Conservation (phyloP, 2,797 vertebrate genomes). For the Sebastes alutus region DNA sequence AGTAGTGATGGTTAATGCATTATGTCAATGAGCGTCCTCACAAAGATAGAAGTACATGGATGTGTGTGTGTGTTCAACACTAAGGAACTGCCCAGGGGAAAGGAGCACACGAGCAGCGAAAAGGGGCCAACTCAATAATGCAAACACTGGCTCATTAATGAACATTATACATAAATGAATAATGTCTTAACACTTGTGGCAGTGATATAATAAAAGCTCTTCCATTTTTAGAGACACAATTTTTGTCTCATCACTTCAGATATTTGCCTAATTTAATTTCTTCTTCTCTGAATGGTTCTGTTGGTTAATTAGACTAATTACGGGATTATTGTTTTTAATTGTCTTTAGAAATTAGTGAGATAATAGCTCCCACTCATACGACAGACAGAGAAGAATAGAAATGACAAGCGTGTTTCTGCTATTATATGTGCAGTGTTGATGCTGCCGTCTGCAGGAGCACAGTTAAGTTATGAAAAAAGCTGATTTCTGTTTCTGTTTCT, state of each 20-base stretch:
- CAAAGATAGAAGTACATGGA: neutral
- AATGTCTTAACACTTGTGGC: constrained; percentile 57
- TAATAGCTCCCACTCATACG: neutral
- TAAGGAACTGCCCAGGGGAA: constrained; percentile 50
- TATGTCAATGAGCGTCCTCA: neutral
- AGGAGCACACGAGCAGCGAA: constrained; percentile 55
- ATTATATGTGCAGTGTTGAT: neutral
- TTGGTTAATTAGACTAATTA: constrained; percentile 21
- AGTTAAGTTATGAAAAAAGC: neutral
- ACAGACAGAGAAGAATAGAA: neutral
- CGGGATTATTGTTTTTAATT: constrained; percentile 3
- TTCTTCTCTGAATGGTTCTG: neutral
- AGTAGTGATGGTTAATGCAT: neutral
- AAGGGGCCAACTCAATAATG: constrained; percentile 72
- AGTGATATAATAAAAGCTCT: constrained; percentile 47
- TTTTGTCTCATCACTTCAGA: constrained; percentile 36
- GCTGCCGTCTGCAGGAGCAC: neutral
- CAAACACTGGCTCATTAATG: constrained; percentile 73
- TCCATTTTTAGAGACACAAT: constrained; percentile 46
- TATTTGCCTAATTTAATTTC: constrained; percentile 35
- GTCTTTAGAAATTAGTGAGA: neutral
- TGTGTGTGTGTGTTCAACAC: constrained; percentile 59
- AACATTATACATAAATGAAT: constrained; percentile 66
- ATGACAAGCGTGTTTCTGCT: neutral
- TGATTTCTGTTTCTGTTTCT: neutral